phyloP scores from a whole-genome alignment of 1,140 invertebrate genomes.

The Meloidogyne hapla region DNA sequence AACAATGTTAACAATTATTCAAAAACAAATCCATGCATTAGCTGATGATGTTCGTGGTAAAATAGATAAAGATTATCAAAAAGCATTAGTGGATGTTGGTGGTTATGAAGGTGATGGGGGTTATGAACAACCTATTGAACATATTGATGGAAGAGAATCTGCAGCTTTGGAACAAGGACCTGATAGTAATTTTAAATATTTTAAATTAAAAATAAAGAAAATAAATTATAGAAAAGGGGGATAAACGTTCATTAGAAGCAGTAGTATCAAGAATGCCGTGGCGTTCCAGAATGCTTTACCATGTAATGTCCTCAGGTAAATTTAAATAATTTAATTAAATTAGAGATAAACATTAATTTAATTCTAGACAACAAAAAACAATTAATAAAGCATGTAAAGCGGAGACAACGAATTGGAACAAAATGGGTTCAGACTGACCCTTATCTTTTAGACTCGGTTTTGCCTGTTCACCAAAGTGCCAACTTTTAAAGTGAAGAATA shows the following conservation, averaged over 20 bases:
- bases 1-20: slow-evolving; percentile 53
- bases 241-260: slow-evolving; percentile 30
- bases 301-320: slow-evolving; percentile 45
- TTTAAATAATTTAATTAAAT: neutral
- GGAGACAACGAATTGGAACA: slow-evolving; percentile 32
- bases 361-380: slow-evolving; percentile 29
- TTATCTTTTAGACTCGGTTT: slow-evolving; percentile 37
- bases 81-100: slow-evolving; percentile 41
- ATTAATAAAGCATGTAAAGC: slow-evolving; percentile 43
- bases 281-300: slow-evolving; percentile 45
- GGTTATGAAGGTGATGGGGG: slow-evolving; percentile 11
- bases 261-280: slow-evolving; percentile 48
- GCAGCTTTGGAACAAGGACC: slow-evolving; percentile 13
- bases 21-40: slow-evolving; percentile 56
- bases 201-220: neutral
- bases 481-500: slow-evolving; percentile 35
- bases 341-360: neutral
- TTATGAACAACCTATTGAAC: slow-evolving; percentile 29
- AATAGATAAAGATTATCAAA: slow-evolving; percentile 52
- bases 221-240: slow-evolving; percentile 20
- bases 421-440: slow-evolving; percentile 45
- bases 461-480: slow-evolving; percentile 34
- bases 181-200: slow-evolving; percentile 7
- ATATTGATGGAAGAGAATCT: slow-evolving; percentile 31
- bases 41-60: slow-evolving; percentile 48